Percentiles rank a stretch among this genome's conserved stretches.
Evolutionary conservation across 1,140 invertebrate species (phyloP).

Genomic region (Psix sp.): DNA sequence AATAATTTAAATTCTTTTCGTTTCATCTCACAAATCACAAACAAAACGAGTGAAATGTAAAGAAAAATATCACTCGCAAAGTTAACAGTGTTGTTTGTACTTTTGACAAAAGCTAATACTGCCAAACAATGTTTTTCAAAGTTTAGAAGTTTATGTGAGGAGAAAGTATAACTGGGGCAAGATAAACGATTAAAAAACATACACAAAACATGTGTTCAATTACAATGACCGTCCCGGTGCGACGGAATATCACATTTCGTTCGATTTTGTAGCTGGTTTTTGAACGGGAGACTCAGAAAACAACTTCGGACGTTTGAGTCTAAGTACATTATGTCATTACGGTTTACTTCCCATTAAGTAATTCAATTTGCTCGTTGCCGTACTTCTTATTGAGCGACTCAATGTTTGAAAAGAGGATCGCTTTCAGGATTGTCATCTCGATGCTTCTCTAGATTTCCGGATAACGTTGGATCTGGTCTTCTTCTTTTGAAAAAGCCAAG

Average conservation of each 20-base stretch:
- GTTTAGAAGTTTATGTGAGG: conserved; percentile 10
- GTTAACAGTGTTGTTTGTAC: conserved; percentile 38
- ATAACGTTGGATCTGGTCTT: conserved; percentile 86
- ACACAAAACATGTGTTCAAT: conserved; percentile 26
- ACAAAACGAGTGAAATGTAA: conserved; percentile 59
- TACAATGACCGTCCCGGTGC: conserved; percentile 24
- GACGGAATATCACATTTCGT: conserved; percentile 58
- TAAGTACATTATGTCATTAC: conserved; percentile 40
- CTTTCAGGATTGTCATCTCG: conserved; percentile 80
- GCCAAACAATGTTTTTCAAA: conserved; percentile 16
- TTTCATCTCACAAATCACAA: background rate
- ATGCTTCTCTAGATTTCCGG: conserved; percentile 88
- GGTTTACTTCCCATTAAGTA: conserved; percentile 33
- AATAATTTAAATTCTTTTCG: background rate
- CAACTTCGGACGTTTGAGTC: conserved; percentile 37
- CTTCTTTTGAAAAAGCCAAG: conserved; percentile 93
- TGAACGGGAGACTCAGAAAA: conserved; percentile 22
- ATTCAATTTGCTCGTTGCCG: conserved; percentile 6
- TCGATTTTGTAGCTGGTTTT: conserved; percentile 31
- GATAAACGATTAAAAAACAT: conserved; percentile 25
- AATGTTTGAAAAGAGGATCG: conserved; percentile 74
- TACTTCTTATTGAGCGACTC: conserved; percentile 7
- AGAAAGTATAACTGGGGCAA: conserved; percentile 6
- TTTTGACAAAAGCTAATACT: conserved; percentile 48
- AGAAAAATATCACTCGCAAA: conserved; percentile 34